Percentiles rank a stretch among this genome's conserved stretches.
Conservation (phyloP, 2,888 invertebrate species). For the Cerastis rubricosa region DNA sequence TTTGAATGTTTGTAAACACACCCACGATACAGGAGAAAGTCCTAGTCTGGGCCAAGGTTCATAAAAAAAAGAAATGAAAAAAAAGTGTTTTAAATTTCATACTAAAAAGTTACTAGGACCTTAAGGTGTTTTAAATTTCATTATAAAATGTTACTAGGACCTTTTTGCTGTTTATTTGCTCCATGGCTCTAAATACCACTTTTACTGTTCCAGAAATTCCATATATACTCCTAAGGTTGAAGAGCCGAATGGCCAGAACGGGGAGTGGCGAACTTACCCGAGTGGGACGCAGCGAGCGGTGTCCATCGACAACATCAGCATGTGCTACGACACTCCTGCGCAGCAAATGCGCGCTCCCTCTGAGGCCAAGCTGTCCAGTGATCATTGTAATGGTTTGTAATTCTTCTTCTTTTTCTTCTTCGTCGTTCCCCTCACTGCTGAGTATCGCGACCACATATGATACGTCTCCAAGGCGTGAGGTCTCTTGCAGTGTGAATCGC, state of each 20-base stretch:
- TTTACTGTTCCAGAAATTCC: conserved; percentile 89
- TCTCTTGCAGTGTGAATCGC: no score
- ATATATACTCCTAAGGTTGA: conserved; percentile 94
- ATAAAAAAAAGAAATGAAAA: no score
- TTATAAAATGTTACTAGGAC: neutral
- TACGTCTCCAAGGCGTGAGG: no score
- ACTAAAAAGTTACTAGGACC: neutral
- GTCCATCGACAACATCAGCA: conserved; percentile 92
- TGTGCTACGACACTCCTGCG: conserved; percentile 85
- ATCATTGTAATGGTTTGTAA: conserved; percentile 83
- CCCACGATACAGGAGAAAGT: no score
- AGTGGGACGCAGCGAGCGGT: conserved; percentile 89
- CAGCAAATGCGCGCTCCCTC: conserved; percentile 84
- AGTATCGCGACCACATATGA: no score
- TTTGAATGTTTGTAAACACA: no score
- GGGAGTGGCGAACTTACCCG: conserved; percentile 87
- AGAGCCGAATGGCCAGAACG: conserved; percentile 84
- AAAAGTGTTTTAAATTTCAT: no score
- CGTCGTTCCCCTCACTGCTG: no score
- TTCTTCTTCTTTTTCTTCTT: neutral
- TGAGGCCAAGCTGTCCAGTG: conserved; percentile 82
- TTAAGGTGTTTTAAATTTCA: no score
- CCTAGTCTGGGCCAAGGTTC: no score
- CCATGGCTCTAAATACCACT: neutral
- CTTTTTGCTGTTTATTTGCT: neutral